Evolutionary conservation across 2,888 invertebrate genomes (phyloP), one percentile per base, ranked within the genome.

Genomic region (Hymenopus coronatus): DNA sequence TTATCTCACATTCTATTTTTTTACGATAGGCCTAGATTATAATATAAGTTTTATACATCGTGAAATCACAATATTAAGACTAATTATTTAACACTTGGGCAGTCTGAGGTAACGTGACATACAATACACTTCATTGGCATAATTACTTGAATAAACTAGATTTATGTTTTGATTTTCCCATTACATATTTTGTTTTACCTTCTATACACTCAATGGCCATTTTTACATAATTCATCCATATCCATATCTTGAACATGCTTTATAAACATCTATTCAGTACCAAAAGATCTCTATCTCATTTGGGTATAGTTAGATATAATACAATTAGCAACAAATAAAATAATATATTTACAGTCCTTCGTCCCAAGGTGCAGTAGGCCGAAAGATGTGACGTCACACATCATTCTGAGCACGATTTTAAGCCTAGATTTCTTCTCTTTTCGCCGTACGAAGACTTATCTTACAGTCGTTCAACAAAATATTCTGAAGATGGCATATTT

Each of bases 21-120:
- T 12, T 40, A 82, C 30, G 28, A 88, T 89, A 89, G 88, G 85
- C 87, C 88, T 89, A 89, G 87, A 87, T 88, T 46, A 88, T 88
- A 89, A 86, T 83, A 83, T 82, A 54, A n/a, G 81, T 81, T 81
- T 82, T 87, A 85, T 33, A 85, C 83, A 83, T 88, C 40, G 28
- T 83, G 81, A 82, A 82, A 85, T 83, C 33, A 88, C 33, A 33
- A 84, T 46, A 84, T 85, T 83, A 85, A 85, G 30, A 27, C 88
- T 88, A 86, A 54, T 82, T 84, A 85, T 89, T 82, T 54, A 88
- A 40, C 84, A 89, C 81, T 28, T 85, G 89, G 88, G 85, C 88
- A 88, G 89, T 90, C 87, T 89, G 90, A 89, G 89, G 89, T 90
- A 89, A 88, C 87, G 81, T 83, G 70, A 87, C 88, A 88, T 46